Base-by-base conservation (phyloP, 2,888 invertebrate species). In the Tenthredo notha region DNA sequence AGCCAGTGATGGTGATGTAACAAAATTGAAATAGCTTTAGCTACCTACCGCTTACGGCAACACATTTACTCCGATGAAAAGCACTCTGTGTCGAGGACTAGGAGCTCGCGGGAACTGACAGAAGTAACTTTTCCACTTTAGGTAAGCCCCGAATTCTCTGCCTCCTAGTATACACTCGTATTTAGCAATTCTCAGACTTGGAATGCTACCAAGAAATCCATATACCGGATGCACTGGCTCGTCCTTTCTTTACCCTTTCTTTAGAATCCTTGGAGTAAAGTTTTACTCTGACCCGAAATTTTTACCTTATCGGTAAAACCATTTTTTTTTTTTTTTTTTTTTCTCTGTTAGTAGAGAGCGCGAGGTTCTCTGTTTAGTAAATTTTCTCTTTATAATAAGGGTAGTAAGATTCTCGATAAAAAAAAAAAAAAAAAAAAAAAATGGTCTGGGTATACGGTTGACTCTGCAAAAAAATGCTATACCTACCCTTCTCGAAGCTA, bases 1-100 rank as follows among this genome's bases (percentile, higher is more conserved):
- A 74, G 78, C 86, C 90, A 89, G 90, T 92, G 92, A 91, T 91
- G 91, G 91, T 92, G 92, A 92, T 92, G 92, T 91, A 92, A 91
- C 91, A 90, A 92, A 92, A 92, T 80, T 80, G 80, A 80, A 80
- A 80, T 92, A 92, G 92, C 92, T 92, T 92, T 92, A 92, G 91
- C 90, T 90, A 90, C 91, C 91, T 92, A 91, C 92, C 92, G 92
- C 92, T 92, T 92, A 92, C 92, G 90, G 89, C 33, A 67, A 54
- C 54, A 54, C 80, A 58, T 80, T 80, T 80, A 80, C 80, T n/a
- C 61, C 92, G 91, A 92, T 92, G 92, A 92, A 92, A 92, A 92
- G 92, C 92, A 92, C 92, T 92, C 91, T 92, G 90, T 92, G 91
- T 91, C 80, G 61, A 80, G 80, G 61, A 80, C 61, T 21, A n/a